Conservation (phyloP, 2,797 vertebrate genomes). For the Taenioides sp. region DNA sequence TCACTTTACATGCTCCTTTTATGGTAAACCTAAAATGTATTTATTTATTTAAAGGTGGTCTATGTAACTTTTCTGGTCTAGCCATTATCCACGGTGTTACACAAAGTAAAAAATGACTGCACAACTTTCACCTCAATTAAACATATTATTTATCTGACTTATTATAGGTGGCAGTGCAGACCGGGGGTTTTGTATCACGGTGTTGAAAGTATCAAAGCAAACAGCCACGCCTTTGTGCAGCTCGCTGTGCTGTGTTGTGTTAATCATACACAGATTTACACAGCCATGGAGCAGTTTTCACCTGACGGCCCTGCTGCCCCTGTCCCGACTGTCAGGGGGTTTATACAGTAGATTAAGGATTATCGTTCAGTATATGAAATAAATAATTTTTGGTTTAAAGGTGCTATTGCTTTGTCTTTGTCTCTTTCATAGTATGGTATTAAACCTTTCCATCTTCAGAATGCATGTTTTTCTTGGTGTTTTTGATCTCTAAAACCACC, state of each 20-base stretch:
- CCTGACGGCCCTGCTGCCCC: conserved; percentile 30
- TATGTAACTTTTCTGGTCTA: no score
- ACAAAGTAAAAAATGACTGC: neutral
- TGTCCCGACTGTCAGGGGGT: conserved; percentile 16
- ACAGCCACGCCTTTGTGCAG: conserved; percentile 61
- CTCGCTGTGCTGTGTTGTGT: conserved; percentile 52
- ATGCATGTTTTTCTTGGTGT: no score
- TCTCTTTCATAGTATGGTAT: no score
- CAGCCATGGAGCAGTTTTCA: conserved; percentile 46
- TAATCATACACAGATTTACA: conserved; percentile 59
- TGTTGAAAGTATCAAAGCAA: conserved; percentile 56
- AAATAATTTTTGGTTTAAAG: no score
- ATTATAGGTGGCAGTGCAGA: conserved; percentile 1
- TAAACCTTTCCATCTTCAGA: no score
- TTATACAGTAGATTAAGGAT: conserved; percentile 22
- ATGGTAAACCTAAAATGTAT: no score
- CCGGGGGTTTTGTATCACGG: conserved; percentile 33
- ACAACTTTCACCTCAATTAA: conserved; percentile 11
- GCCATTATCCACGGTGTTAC: no score
- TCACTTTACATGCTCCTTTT: no score
- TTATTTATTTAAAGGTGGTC: no score
- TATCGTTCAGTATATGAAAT: neutral
- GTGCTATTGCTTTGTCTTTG: no score
- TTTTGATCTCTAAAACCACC: no score
- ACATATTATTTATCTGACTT: conserved; percentile 1